These are phyloP conservation scores for Zaprionus nigranus DNA, from an alignment of 1,140 invertebrate species.

Conservation along the genomic window DNA sequence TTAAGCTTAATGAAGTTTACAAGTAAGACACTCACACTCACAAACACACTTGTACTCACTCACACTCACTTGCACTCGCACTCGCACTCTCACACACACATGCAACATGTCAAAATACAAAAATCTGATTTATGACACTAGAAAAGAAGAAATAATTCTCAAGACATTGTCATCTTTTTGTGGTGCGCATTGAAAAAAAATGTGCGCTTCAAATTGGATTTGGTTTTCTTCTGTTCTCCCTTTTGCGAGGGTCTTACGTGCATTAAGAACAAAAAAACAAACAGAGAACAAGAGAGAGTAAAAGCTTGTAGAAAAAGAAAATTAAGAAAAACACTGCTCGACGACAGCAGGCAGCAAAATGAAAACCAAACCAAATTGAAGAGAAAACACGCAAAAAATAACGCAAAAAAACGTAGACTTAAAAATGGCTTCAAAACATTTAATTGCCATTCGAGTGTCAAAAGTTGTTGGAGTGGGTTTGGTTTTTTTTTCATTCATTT, in stretches of 20 bases:
- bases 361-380: background rate
- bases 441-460: constrained; percentile 78
- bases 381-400: constrained; percentile 25
- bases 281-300: constrained; percentile 14
- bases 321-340: constrained; percentile 26
- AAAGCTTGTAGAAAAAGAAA: constrained; percentile 14
- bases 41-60: constrained; percentile 29
- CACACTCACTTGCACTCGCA: constrained; percentile 18
- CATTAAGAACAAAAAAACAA: constrained; percentile 40
- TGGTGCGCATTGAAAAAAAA: constrained; percentile 35
- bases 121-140: constrained; percentile 48
- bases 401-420: background rate
- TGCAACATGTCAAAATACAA: constrained; percentile 74
- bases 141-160: constrained; percentile 32
- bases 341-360: background rate
- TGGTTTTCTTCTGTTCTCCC: constrained; percentile 4
- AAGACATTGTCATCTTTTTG: constrained; percentile 19
- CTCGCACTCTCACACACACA: constrained; percentile 23
- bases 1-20: constrained; percentile 15
- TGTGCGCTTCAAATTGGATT: constrained; percentile 49
- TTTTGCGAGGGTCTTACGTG: constrained; percentile 54
- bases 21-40: constrained; percentile 27
- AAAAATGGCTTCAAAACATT: constrained; percentile 78
- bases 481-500: background rate
- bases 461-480: constrained; percentile 39